Evolutionary conservation across 1,140 invertebrate species (phyloP).

Genomic region (Drosophila tsacasi): DNA sequence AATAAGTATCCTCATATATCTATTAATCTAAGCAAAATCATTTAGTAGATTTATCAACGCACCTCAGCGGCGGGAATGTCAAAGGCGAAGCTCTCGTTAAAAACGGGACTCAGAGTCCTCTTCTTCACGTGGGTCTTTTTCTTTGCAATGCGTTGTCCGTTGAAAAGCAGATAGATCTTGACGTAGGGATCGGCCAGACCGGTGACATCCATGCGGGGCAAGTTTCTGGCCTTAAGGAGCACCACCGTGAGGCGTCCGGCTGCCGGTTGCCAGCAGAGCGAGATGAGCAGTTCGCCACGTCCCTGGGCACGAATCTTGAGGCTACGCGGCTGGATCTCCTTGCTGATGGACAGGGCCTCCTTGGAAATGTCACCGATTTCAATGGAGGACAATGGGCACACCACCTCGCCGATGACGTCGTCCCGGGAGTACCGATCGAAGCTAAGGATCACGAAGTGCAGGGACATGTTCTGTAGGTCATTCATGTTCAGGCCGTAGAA

Average conservation of each 20-base stretch:
- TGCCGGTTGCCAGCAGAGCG: slow-evolving; percentile 97
- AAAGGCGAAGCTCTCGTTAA: slow-evolving; percentile 98
- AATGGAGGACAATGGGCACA: slow-evolving; percentile 92
- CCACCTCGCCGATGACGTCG: slow-evolving; percentile 98
- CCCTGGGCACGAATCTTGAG: slow-evolving; percentile 95
- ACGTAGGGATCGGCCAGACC: slow-evolving; percentile 97
- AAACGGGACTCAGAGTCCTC: slow-evolving; percentile 98
- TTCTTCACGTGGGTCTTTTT: slow-evolving; percentile 99
- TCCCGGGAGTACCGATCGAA: slow-evolving; percentile 98
- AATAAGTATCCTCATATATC: neutral
- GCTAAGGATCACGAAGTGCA: slow-evolving; percentile 97
- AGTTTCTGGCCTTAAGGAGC: slow-evolving; percentile 95
- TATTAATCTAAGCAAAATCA: neutral
- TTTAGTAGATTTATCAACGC: slow-evolving; percentile 13
- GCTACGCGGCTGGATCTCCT: slow-evolving; percentile 94
- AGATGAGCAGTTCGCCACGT: slow-evolving; percentile 95
- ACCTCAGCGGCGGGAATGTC: slow-evolving; percentile 90
- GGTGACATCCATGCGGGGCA: slow-evolving; percentile 98
- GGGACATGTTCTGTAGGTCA: slow-evolving; percentile 93
- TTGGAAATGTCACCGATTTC: slow-evolving; percentile 92
- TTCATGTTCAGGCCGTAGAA: slow-evolving; percentile 96
- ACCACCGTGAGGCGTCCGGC: slow-evolving; percentile 95
- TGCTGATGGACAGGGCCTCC: slow-evolving; percentile 90
- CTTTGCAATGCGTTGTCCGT: slow-evolving; percentile 98
- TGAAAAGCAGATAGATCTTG: slow-evolving; percentile 98